phyloP scores from a whole-genome alignment of 2,797 vertebrate species.

The Phaenicophaeus curvirostris region DNA sequence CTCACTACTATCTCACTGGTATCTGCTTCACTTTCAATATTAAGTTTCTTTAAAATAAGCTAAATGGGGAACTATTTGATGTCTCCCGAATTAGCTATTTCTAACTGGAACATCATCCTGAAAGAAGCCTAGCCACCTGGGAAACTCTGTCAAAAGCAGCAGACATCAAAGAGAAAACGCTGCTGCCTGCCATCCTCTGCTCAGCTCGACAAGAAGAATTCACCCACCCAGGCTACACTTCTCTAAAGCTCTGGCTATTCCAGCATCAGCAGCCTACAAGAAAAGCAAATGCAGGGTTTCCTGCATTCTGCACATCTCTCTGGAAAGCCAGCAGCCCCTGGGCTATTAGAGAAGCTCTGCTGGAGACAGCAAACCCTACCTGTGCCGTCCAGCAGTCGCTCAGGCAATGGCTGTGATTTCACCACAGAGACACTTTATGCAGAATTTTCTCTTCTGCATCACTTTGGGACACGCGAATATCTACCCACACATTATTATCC shows the following conservation, averaged over 20 bases:
- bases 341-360: not conserved
- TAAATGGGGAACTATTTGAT: slow-evolving; percentile 51
- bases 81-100: slow-evolving; percentile 15
- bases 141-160: slow-evolving; percentile 41
- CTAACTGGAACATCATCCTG: slow-evolving; percentile 30
- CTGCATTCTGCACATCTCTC: not conserved
- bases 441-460: not conserved
- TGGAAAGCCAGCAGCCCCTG: not conserved
- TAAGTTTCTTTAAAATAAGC: slow-evolving; percentile 43
- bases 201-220: not conserved
- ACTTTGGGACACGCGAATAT: not conserved
- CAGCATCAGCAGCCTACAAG: not conserved
- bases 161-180: slow-evolving; percentile 33
- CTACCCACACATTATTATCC: not conserved
- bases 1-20: not conserved
- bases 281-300: not conserved
- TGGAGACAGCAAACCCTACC: not conserved
- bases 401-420: not conserved
- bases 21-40: slow-evolving; percentile 34
- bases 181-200: not conserved
- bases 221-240: not conserved
- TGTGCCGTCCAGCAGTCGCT: not conserved
- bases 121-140: not conserved
- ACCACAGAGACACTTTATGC: not conserved
- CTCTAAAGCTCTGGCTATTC: not conserved